Conservation (phyloP, 1,140 invertebrate genomes). For the Pachypeltis micranthus region DNA sequence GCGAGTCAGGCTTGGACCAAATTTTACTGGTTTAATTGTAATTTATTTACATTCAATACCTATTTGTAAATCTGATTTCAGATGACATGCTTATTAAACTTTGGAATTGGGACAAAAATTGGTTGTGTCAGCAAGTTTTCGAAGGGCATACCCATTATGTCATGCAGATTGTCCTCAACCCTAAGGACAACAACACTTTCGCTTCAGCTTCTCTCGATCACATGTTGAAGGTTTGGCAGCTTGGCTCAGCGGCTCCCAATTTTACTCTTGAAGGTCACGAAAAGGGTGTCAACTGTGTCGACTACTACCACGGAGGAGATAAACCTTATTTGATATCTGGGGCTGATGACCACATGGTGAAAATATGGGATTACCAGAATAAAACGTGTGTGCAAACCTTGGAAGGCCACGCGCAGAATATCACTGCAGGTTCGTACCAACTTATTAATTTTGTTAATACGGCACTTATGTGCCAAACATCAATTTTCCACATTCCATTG, state of each 20-base stretch:
- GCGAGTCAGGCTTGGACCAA: no score
- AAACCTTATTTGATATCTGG: constrained; percentile 99
- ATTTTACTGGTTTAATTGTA: no score
- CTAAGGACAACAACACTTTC: constrained; percentile 99
- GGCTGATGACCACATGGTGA: constrained; percentile 91
- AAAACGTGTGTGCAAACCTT: constrained; percentile 98
- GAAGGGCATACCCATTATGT: constrained; percentile 99
- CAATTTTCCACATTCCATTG: not conserved
- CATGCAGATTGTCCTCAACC: constrained; percentile 99
- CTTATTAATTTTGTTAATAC: not conserved
- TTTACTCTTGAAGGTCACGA: constrained; percentile 98
- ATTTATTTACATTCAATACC: no score
- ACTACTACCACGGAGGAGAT: constrained; percentile 99
- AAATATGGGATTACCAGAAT: constrained; percentile 99
- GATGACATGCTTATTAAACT: constrained; percentile 99
- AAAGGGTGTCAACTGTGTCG: constrained; percentile 97
- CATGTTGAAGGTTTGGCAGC: constrained; percentile 96
- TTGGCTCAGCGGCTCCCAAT: constrained; percentile 92
- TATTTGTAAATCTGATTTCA: constrained; percentile 36
- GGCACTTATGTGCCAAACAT: not conserved
- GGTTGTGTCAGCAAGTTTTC: constrained; percentile 93
- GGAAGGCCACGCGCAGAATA: constrained; percentile 94
- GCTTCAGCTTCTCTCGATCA: constrained; percentile 95
- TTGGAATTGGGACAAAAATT: constrained; percentile 99
- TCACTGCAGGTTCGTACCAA: constrained; percentile 55